phyloP scores from a whole-genome alignment of 2,888 invertebrate species.

The Epinotia brunnichana region DNA sequence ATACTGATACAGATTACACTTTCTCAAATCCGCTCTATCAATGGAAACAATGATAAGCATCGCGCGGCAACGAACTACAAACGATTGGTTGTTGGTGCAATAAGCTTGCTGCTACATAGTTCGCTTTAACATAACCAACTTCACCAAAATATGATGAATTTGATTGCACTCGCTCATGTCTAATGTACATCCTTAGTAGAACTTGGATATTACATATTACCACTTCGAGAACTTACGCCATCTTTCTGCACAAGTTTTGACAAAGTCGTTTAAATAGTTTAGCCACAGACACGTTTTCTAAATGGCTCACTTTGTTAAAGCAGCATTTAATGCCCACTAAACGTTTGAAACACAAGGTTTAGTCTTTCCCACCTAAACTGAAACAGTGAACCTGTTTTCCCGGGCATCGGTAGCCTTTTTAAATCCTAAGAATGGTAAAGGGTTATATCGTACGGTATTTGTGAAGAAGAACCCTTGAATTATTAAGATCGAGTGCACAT shows the following conservation, averaged over 20 bases:
- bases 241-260: neutral
- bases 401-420: neutral
- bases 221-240: slow-evolving; percentile 2
- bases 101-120: slow-evolving; percentile 13
- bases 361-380: neutral
- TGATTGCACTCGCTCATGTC: neutral
- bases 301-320: neutral
- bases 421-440: neutral
- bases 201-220: neutral
- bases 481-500: slow-evolving; percentile 40
- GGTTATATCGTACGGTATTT: neutral
- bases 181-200: neutral
- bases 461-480: slow-evolving; percentile 7
- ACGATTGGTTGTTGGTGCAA: slow-evolving; percentile 26
- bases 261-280: slow-evolving; percentile 10
- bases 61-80: slow-evolving; percentile 56
- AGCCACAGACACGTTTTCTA: slow-evolving; percentile 4
- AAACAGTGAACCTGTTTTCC: neutral
- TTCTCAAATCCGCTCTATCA: slow-evolving; percentile 66
- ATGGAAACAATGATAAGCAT: slow-evolving; percentile 69
- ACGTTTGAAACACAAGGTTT: neutral
- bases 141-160: neutral
- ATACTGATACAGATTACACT: slow-evolving; percentile 61
- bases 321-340: neutral
- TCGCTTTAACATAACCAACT: slow-evolving; percentile 2